These are phyloP conservation scores for Suillia variegata DNA, from an alignment of 2,888 invertebrate species.

Conservation along the genomic window DNA sequence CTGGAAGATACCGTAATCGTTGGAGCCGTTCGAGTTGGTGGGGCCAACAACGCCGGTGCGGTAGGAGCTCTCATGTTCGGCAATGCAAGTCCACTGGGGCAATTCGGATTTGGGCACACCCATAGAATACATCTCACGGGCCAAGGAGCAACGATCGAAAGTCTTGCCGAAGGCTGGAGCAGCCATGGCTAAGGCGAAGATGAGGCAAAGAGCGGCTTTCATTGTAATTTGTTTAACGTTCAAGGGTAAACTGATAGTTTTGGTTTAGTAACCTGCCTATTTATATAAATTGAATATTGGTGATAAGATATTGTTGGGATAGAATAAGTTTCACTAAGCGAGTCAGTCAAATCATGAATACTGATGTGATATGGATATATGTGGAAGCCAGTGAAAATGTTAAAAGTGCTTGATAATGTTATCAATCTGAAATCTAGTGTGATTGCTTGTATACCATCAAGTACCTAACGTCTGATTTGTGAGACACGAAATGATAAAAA, in stretches of 20 bases:
- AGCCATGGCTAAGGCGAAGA: constrained; percentile 29
- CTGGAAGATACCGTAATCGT: constrained; percentile 58
- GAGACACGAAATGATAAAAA: too few relatives aligned
- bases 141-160: constrained; percentile 44
- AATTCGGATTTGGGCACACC: constrained; percentile 43
- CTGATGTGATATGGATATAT: too few relatives aligned
- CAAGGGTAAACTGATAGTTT: neutral
- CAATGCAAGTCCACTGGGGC: constrained; percentile 44
- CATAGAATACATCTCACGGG: constrained; percentile 41
- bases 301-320: too few relatives aligned
- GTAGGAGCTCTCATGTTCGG: constrained; percentile 45
- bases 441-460: too few relatives aligned
- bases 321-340: too few relatives aligned
- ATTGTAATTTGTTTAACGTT: constrained; percentile 19
- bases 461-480: too few relatives aligned
- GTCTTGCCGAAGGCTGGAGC: constrained; percentile 38
- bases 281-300: too few relatives aligned
- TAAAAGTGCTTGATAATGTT: too few relatives aligned
- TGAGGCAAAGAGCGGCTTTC: constrained; percentile 31
- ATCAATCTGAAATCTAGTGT: too few relatives aligned
- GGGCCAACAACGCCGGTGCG: constrained; percentile 61
- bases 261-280: too few relatives aligned
- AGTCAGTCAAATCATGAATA: too few relatives aligned
- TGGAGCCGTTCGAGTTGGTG: constrained; percentile 61
- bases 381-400: too few relatives aligned